phyloP scores from a whole-genome alignment of 2,797 vertebrate species.

The Hybognathus amarus region DNA sequence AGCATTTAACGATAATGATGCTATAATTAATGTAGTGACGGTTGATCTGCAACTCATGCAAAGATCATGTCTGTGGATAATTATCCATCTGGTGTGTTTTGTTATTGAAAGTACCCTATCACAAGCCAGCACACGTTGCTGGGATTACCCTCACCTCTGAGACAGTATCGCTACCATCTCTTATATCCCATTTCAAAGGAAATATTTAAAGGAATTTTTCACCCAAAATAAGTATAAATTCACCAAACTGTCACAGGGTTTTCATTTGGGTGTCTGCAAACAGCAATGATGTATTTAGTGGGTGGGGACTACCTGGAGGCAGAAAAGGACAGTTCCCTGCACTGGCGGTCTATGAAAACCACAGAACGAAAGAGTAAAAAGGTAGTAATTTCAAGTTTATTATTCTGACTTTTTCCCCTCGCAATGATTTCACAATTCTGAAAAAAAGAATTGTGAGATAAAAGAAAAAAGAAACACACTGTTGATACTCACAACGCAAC shows the following conservation, averaged over 20 bases:
- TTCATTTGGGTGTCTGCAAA: no score
- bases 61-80: constrained; percentile 3
- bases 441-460: no score
- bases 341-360: no score
- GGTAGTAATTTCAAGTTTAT: no score
- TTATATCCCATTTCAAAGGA: background rate
- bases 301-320: no score
- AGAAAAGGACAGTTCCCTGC: no score
- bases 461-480: no score
- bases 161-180: background rate
- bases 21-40: constrained; percentile 5
- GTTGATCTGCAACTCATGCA: background rate
- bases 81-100: constrained; percentile 12
- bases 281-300: no score
- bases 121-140: background rate
- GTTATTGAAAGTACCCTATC: constrained; percentile 1
- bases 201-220: background rate
- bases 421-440: no score
- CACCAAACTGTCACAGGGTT: background rate
- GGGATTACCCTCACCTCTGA: background rate
- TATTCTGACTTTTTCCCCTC: no score
- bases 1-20: constrained; percentile 21
- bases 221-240: background rate
- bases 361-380: no score
- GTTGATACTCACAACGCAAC: no score